Base-by-base conservation (phyloP, 2,888 invertebrate species). In the Sinelater perroti region DNA sequence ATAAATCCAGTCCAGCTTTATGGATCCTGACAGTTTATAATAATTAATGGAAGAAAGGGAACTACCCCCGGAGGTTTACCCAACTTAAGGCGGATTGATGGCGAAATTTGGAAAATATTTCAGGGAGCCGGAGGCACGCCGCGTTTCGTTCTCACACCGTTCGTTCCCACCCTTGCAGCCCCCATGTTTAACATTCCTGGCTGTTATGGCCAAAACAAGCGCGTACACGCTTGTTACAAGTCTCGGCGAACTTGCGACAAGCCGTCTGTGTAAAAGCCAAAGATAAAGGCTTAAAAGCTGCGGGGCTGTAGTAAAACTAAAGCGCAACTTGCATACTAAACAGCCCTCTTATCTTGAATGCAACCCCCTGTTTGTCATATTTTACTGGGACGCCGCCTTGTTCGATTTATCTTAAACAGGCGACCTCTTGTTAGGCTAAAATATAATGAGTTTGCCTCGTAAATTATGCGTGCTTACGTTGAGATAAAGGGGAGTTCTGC, bases 1-100 rank as follows among this genome's bases (percentile, higher is more conserved):
- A 56, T 55, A 57, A 61, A 51, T 54, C 42, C 21, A 24, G 47
- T 61, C 59, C 47, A 61, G 50, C 24, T 52, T 61, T 54, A 61
- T 61, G 33, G 30, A 18, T 52, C 46, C 26, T 59, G 61, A 59
- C 58, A 58, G 20, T 55, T 61, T 61, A 49, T 51, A 51, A 55
- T 59, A 61, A 59, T 59, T 61, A 51, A 53, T 45, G 55, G 44
- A 58, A 54, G 38, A 33, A 26, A 54, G 31, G 40, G 47, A 46
- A 47, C 42, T 47, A 33, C 55, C 51, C 56, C 46, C 52, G 47
- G 20, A 17, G 28, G 26, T 36, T 51, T 35, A 57, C 35, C 28
- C 24, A 21, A 38, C 11, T 28, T 31, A 51, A 57, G 40, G 20
- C 26, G 51, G 50, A 56, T 50, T 56, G 33, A 50, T 42, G 52